Conservation (phyloP, 1,140 invertebrate species). For the Drosophila ambigua region DNA sequence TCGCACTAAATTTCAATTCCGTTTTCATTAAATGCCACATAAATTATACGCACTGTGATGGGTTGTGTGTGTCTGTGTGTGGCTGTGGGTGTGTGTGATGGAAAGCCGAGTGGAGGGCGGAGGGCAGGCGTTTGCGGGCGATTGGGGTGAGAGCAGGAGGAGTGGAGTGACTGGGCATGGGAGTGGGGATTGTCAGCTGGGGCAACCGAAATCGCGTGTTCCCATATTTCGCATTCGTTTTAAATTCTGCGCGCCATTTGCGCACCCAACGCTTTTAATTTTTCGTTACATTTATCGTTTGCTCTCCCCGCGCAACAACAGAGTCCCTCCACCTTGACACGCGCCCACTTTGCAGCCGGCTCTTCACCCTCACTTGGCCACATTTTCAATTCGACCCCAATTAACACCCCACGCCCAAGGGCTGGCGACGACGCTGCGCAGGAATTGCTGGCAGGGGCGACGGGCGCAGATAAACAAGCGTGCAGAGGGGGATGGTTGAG, state of each 20-base stretch:
- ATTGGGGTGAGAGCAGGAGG: background rate
- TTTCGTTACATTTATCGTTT: slow-evolving; percentile 69
- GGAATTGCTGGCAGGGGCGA: slow-evolving; percentile 13
- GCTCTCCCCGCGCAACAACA: slow-evolving; percentile 20
- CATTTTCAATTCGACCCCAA: slow-evolving; percentile 81
- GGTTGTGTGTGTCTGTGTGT: background rate
- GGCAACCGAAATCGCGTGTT: slow-evolving; percentile 69
- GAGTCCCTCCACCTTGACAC: slow-evolving; percentile 1
- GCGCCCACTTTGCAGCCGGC: background rate
- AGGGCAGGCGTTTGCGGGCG: background rate
- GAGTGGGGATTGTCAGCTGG: slow-evolving; percentile 29
- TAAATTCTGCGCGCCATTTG: slow-evolving; percentile 76
- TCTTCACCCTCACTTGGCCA: slow-evolving; percentile 48
- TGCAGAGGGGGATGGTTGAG: background rate
- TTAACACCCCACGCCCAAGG: slow-evolving; percentile 49
- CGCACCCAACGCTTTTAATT: slow-evolving; percentile 81
- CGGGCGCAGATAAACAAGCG: slow-evolving; percentile 25
- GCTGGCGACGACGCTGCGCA: slow-evolving; percentile 2
- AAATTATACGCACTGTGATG: slow-evolving; percentile 72
- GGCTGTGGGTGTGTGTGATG: background rate
- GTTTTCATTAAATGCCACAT: slow-evolving; percentile 82
- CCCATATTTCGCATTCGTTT: slow-evolving; percentile 80
- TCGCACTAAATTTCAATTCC: slow-evolving; percentile 81
- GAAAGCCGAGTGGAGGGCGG: slow-evolving; percentile 12
- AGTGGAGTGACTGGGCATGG: background rate